Percentiles rank a stretch among this genome's conserved stretches.
These are phyloP conservation scores for Gobionotothen gibberifrons DNA, from an alignment of 2,797 vertebrate species.

Conservation along the genomic window DNA sequence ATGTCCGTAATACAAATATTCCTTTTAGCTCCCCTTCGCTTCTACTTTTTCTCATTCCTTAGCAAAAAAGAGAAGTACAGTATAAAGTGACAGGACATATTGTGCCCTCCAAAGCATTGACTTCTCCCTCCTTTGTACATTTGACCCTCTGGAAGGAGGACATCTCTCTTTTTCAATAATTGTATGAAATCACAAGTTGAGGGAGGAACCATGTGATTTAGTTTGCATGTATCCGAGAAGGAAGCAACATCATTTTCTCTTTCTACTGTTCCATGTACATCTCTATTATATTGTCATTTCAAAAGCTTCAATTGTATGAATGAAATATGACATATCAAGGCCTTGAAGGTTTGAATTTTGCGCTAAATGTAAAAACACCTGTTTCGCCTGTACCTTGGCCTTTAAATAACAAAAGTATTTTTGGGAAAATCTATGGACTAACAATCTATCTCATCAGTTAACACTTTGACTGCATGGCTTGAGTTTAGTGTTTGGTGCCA, in stretches of 20 bases:
- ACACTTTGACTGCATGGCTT: not conserved
- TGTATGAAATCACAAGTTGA: conserved; percentile 45
- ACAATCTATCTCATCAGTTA: not conserved
- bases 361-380: too few species aligned
- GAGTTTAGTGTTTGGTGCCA: conserved; percentile 14
- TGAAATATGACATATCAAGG: not conserved
- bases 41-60: conserved; percentile 37
- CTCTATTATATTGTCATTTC: not conserved
- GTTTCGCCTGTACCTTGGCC: too few species aligned
- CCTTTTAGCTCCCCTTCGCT: conserved; percentile 69
- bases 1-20: conserved; percentile 84
- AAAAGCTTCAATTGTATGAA: not conserved
- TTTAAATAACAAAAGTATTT: too few species aligned
- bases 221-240: not conserved
- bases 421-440: too few species aligned
- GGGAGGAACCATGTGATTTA: not conserved
- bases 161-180: conserved; percentile 33
- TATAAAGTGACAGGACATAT: conserved; percentile 82
- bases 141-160: conserved; percentile 40
- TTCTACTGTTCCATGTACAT: not conserved
- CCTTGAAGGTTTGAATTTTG: too few species aligned
- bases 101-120: conserved; percentile 74
- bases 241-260: not conserved
- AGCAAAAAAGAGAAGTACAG: conserved; percentile 57
- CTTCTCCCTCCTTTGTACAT: conserved; percentile 50